Percentiles rank a stretch among this genome's conserved stretches.
These are phyloP conservation scores for Ctenicera cuprea DNA, from an alignment of 2,888 invertebrate species.

Conservation along the genomic window DNA sequence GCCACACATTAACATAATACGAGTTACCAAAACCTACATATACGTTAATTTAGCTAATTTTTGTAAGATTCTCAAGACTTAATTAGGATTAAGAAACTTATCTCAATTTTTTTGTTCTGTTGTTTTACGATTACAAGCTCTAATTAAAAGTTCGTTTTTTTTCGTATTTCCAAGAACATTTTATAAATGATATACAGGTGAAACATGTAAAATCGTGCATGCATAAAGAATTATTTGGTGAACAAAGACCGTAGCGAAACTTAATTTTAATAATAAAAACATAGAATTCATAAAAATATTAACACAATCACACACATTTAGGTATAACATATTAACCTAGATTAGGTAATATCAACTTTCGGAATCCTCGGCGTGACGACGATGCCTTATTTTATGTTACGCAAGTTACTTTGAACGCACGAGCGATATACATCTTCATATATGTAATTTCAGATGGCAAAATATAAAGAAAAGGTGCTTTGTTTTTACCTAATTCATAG, in stretches of 20 bases:
- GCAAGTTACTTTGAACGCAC: constrained; percentile 55
- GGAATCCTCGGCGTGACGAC: constrained; percentile 60
- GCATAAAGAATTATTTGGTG: constrained; percentile 17
- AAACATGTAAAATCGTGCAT: not conserved
- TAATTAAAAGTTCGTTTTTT: not conserved
- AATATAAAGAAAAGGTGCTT: constrained; percentile 44
- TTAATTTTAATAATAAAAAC: constrained; percentile 44
- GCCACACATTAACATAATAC: constrained; percentile 1
- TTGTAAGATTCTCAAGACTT: constrained; percentile 2
- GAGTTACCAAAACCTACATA: constrained; percentile 3
- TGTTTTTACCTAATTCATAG: constrained; percentile 39
- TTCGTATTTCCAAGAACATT: not conserved
- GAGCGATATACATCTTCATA: constrained; percentile 52
- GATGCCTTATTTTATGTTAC: constrained; percentile 59
- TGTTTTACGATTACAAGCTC: not conserved
- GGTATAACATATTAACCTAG: constrained; percentile 59
- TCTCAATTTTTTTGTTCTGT: not conserved
- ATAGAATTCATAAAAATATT: constrained; percentile 45
- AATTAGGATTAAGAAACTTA: constrained; percentile 9
- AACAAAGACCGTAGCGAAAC: constrained; percentile 26
- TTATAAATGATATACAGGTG: not conserved
- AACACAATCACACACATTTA: constrained; percentile 54
- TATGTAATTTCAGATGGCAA: constrained; percentile 48
- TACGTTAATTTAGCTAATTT: not conserved
- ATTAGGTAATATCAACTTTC: constrained; percentile 60